phyloP scores from a whole-genome alignment of 2,888 invertebrate species.

The Brachyopa scutellaris region DNA sequence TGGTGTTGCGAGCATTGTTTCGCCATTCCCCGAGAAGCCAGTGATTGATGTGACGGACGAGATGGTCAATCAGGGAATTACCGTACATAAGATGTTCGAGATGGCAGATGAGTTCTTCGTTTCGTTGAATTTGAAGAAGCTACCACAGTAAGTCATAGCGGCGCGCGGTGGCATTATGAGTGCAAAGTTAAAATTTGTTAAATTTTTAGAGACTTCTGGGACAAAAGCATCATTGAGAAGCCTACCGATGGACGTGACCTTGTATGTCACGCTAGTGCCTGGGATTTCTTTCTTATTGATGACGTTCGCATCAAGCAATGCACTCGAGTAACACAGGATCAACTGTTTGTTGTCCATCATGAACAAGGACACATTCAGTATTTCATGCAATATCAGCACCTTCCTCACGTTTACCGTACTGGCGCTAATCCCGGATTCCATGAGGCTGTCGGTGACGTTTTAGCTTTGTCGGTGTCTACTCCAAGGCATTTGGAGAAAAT shows the following conservation, averaged over 20 bases:
- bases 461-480: conserved; percentile 87
- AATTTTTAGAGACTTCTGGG: conserved; percentile 87
- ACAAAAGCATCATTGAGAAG: conserved; percentile 91
- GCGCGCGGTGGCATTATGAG: too few relatives aligned
- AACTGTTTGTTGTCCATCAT: conserved; percentile 85
- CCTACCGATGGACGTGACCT: conserved; percentile 88
- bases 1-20: conserved; percentile 83
- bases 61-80: conserved; percentile 89
- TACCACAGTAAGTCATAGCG: conserved; percentile 83
- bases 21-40: conserved; percentile 88
- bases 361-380: conserved; percentile 89
- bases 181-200: too few relatives aligned
- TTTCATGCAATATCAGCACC: conserved; percentile 85
- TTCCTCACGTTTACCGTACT: conserved; percentile 84
- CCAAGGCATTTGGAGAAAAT: conserved; percentile 88
- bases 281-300: conserved; percentile 91
- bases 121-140: conserved; percentile 90
- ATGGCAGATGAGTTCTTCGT: conserved; percentile 93
- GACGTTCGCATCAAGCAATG: conserved; percentile 90
- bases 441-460: conserved; percentile 89
- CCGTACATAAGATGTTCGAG: conserved; percentile 89
- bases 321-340: conserved; percentile 84
- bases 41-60: conserved; percentile 88
- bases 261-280: conserved; percentile 93
- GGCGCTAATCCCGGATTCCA: conserved; percentile 87